phyloP scores from a whole-genome alignment of 2,888 invertebrate genomes.

The Alcis repandata region DNA sequence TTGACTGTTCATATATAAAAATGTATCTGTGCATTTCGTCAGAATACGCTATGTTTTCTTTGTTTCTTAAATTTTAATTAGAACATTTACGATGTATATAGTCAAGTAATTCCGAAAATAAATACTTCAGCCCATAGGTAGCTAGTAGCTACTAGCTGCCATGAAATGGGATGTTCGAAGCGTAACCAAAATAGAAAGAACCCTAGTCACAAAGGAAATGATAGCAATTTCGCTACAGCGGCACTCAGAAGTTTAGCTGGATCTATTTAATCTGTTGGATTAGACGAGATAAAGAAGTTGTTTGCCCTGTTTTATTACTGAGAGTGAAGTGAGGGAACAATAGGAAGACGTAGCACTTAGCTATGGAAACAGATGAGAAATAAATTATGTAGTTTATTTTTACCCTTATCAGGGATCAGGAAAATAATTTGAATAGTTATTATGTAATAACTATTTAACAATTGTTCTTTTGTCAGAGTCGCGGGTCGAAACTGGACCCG shows the following conservation, averaged over 20 bases:
- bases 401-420: no score
- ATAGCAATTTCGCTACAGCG: constrained; percentile 34
- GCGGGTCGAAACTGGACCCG: no score
- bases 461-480: no score
- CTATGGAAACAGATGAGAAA: constrained; percentile 1
- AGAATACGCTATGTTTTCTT: constrained; percentile 45
- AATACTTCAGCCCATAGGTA: constrained; percentile 27
- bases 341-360: constrained; percentile 9
- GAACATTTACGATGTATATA: constrained; percentile 30
- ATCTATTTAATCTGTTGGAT: constrained; percentile 31
- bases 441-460: no score
- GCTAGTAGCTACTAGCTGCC: no score
- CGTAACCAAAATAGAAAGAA: constrained; percentile 35
- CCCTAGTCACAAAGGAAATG: constrained; percentile 40
- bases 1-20: no score
- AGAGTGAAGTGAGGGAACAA: constrained; percentile 10
- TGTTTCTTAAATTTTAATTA: constrained; percentile 44
- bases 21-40: no score
- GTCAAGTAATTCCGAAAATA: constrained; percentile 25
- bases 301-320: constrained; percentile 28
- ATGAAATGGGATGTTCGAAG: constrained; percentile 37
- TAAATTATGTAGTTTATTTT: no score
- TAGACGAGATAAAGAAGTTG: constrained; percentile 30
- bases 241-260: constrained; percentile 29
- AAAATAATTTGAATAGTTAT: no score